These are phyloP conservation scores for Coregonus clupeaformis DNA, from an alignment of 2,113 vertebrate species.

Conservation along the genomic window DNA sequence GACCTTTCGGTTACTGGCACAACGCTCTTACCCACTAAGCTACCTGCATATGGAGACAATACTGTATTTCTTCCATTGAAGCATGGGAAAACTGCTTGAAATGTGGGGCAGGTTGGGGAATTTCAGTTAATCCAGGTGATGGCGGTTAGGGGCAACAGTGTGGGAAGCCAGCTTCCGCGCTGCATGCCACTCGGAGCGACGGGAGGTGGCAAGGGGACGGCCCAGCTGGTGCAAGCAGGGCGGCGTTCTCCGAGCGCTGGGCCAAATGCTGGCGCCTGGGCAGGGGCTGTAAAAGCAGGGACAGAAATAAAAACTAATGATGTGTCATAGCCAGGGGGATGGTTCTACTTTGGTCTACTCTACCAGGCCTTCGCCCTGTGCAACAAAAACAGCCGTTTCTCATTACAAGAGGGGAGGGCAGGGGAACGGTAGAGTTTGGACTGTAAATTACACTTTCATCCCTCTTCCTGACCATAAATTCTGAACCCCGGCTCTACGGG, in stretches of 20 bases:
- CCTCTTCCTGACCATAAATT: conserved; percentile 70
- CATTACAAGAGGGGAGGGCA: conserved; percentile 75
- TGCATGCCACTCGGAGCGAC: neutral
- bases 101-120: neutral
- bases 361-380: conserved; percentile 52
- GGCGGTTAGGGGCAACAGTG: conserved; percentile 13
- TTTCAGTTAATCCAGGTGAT: conserved; percentile 6
- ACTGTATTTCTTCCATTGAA: neutral
- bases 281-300: conserved; percentile 66
- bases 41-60: neutral
- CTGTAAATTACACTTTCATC: conserved; percentile 68
- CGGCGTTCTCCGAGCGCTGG: conserved; percentile 45
- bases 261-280: conserved; percentile 60
- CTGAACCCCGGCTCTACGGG: conserved; percentile 60
- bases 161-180: conserved; percentile 30
- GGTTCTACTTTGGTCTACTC: conserved; percentile 32
- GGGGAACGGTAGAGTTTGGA: conserved; percentile 66
- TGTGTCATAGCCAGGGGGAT: conserved; percentile 75
- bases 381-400: conserved; percentile 76
- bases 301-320: conserved; percentile 79
- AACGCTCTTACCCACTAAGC: too few species aligned
- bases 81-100: neutral
- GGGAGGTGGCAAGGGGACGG: conserved; percentile 37
- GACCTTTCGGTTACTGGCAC: too few species aligned
- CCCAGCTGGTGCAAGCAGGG: conserved; percentile 40